Percentiles rank a stretch among this genome's conserved stretches.
These are phyloP conservation scores for Megalonaias nervosa DNA, from an alignment of 1,140 invertebrate genomes.

Conservation along the genomic window DNA sequence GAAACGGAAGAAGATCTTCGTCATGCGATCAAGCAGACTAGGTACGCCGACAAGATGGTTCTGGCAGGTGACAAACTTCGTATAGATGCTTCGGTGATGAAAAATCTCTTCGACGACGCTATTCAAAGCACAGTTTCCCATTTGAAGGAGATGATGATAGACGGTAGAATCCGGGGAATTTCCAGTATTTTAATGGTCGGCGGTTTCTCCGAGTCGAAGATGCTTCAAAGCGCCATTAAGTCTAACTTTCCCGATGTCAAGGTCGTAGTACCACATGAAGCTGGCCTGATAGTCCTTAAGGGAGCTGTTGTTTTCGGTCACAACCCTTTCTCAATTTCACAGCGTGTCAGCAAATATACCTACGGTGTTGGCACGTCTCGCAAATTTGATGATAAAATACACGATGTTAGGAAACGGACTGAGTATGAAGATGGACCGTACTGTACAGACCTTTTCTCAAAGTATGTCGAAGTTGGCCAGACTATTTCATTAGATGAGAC, in stretches of 20 bases:
- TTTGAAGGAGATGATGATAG: too few relatives aligned
- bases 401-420: background rate
- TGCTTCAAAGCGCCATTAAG: constrained; percentile 13
- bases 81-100: too few relatives aligned
- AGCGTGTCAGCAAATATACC: constrained; percentile 1
- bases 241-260: background rate
- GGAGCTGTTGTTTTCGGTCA: constrained; percentile 34
- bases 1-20: too few relatives aligned
- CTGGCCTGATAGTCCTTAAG: constrained; percentile 23
- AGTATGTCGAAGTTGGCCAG: background rate
- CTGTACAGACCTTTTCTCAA: background rate
- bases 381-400: background rate
- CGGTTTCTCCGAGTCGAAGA: constrained; percentile 6
- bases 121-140: too few relatives aligned
- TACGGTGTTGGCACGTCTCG: background rate
- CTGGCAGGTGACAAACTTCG: too few relatives aligned
- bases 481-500: background rate
- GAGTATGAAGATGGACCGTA: background rate
- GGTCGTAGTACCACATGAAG: constrained; percentile 22
- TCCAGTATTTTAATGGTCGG: constrained; percentile 8
- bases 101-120: too few relatives aligned
- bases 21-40: too few relatives aligned
- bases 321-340: constrained; percentile 6
- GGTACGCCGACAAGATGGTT: too few relatives aligned
- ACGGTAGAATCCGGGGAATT: background rate